phyloP scores from a whole-genome alignment of 2,888 invertebrate species.

The Athetis lepigone region DNA sequence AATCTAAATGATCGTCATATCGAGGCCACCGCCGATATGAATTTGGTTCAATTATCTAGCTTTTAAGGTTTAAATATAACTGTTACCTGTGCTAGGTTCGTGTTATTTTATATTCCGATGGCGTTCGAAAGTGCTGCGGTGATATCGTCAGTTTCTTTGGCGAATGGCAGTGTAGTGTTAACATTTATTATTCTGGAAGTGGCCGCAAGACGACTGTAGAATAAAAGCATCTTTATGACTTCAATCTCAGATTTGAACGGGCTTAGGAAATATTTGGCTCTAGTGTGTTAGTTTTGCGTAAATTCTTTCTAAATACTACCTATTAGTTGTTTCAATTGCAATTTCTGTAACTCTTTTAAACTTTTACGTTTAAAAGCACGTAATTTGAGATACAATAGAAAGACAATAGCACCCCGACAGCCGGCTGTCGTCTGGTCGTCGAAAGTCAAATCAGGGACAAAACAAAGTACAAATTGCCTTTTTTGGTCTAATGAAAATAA shows the following conservation, averaged over 20 bases:
- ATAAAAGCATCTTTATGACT: constrained; percentile 78
- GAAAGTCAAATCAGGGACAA: too few species aligned
- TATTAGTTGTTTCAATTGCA: constrained; percentile 12
- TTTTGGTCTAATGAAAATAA: too few species aligned
- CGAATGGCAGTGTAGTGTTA: constrained; percentile 80
- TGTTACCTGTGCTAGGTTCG: constrained; percentile 60
- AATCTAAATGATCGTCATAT: constrained; percentile 52
- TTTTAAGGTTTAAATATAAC: constrained; percentile 59
- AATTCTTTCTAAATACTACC: constrained; percentile 28
- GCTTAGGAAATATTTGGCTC: constrained; percentile 70
- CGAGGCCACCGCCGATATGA: constrained; percentile 47
- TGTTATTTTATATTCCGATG: constrained; percentile 78
- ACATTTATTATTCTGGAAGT: constrained; percentile 86
- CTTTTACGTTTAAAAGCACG: too few species aligned
- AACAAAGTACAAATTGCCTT: too few species aligned
- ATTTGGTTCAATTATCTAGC: constrained; percentile 57
- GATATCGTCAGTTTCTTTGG: constrained; percentile 85
- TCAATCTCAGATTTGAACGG: constrained; percentile 76
- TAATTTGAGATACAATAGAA: too few species aligned
- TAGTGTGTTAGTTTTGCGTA: constrained; percentile 59
- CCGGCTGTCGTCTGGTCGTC: too few species aligned
- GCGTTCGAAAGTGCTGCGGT: constrained; percentile 79
- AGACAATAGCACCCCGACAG: too few species aligned
- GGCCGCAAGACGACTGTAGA: constrained; percentile 77
- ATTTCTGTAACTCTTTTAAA: background rate